These are phyloP conservation scores for Himantopus leucocephalus DNA, from an alignment of 2,113 vertebrate species.

Conservation along the genomic window DNA sequence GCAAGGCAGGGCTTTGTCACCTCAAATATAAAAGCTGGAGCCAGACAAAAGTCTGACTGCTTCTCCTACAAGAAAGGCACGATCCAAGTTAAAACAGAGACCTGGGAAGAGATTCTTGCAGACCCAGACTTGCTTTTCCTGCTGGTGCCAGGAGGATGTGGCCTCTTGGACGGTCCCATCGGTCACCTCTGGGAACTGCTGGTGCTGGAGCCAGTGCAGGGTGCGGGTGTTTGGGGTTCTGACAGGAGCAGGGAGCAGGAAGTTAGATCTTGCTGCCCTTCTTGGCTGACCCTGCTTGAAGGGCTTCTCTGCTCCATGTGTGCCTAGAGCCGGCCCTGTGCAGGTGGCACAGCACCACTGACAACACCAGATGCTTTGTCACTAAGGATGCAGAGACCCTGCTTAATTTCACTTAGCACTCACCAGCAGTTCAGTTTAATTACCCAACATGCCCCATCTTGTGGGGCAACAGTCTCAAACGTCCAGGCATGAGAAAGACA, in stretches of 20 bases:
- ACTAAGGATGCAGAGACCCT: background rate
- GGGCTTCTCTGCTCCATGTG: background rate
- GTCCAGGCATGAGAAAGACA: background rate
- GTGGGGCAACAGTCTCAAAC: background rate
- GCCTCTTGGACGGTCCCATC: accelerated
- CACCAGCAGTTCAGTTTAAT: background rate
- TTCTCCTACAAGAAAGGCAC: background rate
- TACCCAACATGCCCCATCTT: background rate
- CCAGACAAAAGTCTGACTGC: background rate
- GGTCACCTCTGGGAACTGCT: background rate
- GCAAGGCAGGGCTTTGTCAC: background rate
- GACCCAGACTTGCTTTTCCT: background rate
- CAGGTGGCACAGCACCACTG: background rate
- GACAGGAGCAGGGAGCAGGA: background rate
- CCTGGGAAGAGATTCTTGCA: background rate
- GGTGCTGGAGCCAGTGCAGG: background rate
- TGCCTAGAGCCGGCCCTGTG: background rate
- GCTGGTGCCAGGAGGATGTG: background rate
- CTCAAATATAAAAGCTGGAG: background rate
- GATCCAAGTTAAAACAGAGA: background rate
- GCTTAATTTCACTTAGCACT: background rate
- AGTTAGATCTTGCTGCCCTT: background rate
- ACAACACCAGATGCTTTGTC: background rate
- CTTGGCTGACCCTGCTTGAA: background rate
- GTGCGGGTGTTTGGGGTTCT: background rate